Conservation (phyloP, 2,888 invertebrate species). For the Drosophila limbata region DNA sequence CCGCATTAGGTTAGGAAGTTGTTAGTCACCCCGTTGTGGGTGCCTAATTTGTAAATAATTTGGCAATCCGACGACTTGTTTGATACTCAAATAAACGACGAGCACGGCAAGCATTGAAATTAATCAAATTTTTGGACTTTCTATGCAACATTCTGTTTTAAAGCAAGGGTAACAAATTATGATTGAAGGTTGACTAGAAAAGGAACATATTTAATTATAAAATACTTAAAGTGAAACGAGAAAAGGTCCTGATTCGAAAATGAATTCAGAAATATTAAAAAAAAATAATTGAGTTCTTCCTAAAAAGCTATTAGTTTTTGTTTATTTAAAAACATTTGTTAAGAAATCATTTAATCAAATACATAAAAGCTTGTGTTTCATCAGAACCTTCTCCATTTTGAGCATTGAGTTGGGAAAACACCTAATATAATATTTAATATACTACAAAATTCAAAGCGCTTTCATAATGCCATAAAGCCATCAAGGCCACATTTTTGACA, state of each 20-base stretch:
- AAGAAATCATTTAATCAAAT: not conserved
- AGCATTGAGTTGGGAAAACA: not conserved
- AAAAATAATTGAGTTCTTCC: not conserved
- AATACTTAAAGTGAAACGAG: not conserved
- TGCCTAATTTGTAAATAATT: constrained; percentile 53
- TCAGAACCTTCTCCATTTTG: not conserved
- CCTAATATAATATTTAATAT: constrained; percentile 17
- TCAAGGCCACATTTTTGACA: constrained; percentile 31
- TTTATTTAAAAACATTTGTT: not conserved
- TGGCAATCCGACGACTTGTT: constrained; percentile 30
- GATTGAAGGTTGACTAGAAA: constrained; percentile 22
- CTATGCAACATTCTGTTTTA: not conserved
- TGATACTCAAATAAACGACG: constrained; percentile 19
- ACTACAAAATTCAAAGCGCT: constrained; percentile 3
- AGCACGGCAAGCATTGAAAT: constrained; percentile 14
- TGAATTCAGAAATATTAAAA: not conserved
- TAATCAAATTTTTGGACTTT: constrained; percentile 21
- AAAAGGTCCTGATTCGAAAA: not conserved
- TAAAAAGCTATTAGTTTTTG: too few species aligned
- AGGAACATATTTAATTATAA: too few species aligned
- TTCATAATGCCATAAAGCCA: not conserved
- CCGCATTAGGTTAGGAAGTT: constrained; percentile 55
- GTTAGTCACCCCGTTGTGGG: constrained; percentile 46
- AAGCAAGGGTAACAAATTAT: constrained; percentile 22
- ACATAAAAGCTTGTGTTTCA: not conserved